Base-by-base conservation (phyloP, 2,797 vertebrate species). In the Mus minutoides region DNA sequence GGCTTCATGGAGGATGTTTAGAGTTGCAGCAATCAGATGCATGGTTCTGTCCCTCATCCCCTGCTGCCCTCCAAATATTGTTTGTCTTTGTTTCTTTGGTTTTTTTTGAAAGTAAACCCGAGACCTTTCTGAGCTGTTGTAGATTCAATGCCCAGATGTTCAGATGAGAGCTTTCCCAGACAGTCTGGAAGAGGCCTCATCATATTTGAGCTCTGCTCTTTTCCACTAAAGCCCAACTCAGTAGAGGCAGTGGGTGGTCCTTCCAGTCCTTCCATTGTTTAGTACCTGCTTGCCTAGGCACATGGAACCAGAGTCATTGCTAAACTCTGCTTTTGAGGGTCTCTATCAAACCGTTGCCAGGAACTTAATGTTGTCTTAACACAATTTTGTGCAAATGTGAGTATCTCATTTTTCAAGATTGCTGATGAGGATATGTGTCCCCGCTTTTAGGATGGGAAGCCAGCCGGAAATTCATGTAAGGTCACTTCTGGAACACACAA, bases 331-430 rank as follows among this genome's bases (percentile, higher is more conserved):
- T 98, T 97, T 94, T 95, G 90, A 94, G 83, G 56, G 71, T 90
- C 0, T 16, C 49, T 95, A 13, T 64, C 69, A 96, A 95, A 75
- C 62, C 46, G 76, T 97, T 97, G 97, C 97, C 97, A 97, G 98
- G 98, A 97, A 96, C 95, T 97, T 98, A 96, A 97, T 97, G 97
- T 97, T 73, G 16, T 97, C 98, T 98, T 97, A 98, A 98, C 73
- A 92, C 97, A 97, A 98, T 98, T 98, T 97, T 98, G 96, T 96
- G 54, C 0, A 0, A 85, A 92, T 95, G 96, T 37, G 73, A 98
- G 97, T 98, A 97, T 98, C 98, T 94, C 97, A 94, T 98, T 98
- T 98, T 97, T 96, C 96, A 98, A 96, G 94, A 88, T 94, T 97
- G 97, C 89, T 60, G 94, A 96, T 97, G 97, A 97, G 94, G 92